These are phyloP conservation scores for Melipona beecheii DNA, from an alignment of 2,888 invertebrate species.

Conservation along the genomic window DNA sequence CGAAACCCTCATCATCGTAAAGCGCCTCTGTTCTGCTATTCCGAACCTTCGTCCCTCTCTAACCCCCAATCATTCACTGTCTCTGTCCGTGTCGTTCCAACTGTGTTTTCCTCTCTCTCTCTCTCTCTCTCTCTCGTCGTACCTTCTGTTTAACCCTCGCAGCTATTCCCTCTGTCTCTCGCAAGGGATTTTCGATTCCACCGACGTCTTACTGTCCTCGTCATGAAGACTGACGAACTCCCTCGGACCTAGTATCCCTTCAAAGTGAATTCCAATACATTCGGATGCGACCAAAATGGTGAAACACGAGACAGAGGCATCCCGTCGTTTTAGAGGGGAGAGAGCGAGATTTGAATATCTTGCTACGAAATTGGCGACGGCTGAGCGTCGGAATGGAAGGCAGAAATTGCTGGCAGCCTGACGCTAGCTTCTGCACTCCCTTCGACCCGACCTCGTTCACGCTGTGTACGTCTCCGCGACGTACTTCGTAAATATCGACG, in stretches of 20 bases:
- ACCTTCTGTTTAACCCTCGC: background rate
- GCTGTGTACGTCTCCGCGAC: constrained; percentile 8
- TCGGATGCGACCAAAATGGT: constrained; percentile 73
- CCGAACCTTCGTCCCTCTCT: constrained; percentile 22
- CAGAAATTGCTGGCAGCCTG: constrained; percentile 64
- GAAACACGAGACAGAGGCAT: constrained; percentile 59
- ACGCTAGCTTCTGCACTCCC: constrained; percentile 24
- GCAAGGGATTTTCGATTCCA: constrained; percentile 7
- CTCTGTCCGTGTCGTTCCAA: background rate
- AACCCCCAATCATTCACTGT: background rate
- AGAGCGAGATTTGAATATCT: constrained; percentile 75
- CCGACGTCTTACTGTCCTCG: background rate
- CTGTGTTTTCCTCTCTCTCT: constrained; percentile 4
- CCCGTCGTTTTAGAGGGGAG: constrained; percentile 27
- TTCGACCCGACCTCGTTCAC: constrained; percentile 30
- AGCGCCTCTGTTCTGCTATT: constrained; percentile 68
- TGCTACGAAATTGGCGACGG: constrained; percentile 71
- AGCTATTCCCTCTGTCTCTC: constrained; percentile 11
- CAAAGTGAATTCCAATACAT: constrained; percentile 79
- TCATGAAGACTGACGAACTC: constrained; percentile 32
- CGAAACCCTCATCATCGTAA: constrained; percentile 77
- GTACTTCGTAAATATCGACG: constrained; percentile 64
- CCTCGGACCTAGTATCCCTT: constrained; percentile 53
- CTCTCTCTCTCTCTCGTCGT: constrained; percentile 7
- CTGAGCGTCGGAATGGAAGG: constrained; percentile 61